These are phyloP conservation scores for Dendrocopos noguchii DNA, from an alignment of 2,113 vertebrate genomes.

Conservation along the genomic window DNA sequence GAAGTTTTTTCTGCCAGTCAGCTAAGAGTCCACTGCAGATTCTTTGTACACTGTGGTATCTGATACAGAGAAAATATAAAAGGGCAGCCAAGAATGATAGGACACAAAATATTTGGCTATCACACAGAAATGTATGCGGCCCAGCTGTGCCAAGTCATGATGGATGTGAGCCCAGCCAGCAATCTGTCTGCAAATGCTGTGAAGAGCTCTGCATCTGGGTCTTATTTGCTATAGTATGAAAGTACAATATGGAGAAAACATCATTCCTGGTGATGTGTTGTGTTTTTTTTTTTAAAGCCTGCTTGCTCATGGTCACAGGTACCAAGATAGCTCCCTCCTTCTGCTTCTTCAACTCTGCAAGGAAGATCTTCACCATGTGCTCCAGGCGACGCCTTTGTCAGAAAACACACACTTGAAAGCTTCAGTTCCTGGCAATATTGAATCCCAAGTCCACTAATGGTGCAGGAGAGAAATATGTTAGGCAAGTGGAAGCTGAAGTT, in stretches of 20 bases:
- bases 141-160: background rate
- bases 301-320: background rate
- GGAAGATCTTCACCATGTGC: background rate
- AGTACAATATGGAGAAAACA: background rate
- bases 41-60: background rate
- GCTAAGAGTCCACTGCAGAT: background rate
- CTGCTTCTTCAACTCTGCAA: background rate
- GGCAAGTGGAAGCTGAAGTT: background rate
- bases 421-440: background rate
- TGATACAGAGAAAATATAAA: background rate
- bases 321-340: background rate
- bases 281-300: background rate
- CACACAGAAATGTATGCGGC: background rate
- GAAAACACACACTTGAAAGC: background rate
- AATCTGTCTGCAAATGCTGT: background rate
- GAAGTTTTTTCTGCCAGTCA: background rate
- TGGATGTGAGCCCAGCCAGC: background rate
- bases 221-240: background rate
- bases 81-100: background rate
- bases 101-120: background rate
- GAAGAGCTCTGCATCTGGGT: background rate
- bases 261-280: accelerated
- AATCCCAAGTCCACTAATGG: background rate
- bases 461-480: background rate
- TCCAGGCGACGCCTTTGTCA: background rate